These are phyloP conservation scores for Lochmaea crataegi DNA, from an alignment of 2,888 invertebrate genomes.

Conservation along the genomic window DNA sequence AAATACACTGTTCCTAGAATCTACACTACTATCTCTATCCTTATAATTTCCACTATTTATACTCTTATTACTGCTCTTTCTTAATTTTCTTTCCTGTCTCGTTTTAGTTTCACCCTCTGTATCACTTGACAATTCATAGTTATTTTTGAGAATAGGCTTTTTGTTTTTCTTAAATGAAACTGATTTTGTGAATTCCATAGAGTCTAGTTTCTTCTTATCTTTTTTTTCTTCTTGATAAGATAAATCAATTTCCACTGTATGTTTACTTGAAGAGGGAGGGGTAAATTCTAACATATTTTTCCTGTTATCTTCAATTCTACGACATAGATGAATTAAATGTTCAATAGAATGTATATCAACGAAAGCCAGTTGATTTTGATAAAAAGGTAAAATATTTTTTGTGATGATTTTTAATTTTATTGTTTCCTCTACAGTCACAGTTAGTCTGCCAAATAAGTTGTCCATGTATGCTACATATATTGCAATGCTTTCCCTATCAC, in stretches of 20 bases:
- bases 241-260: slow-evolving; percentile 16
- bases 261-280: slow-evolving; percentile 4
- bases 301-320: not conserved
- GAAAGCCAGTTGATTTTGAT: slow-evolving; percentile 20
- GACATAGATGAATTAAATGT: not conserved
- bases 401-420: slow-evolving; percentile 22
- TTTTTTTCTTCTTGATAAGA: slow-evolving; percentile 2
- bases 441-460: slow-evolving; percentile 22
- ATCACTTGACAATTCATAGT: no score
- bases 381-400: slow-evolving; percentile 29
- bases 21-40: no score
- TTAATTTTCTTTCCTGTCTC: no score
- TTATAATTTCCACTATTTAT: no score
- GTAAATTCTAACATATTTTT: not conserved
- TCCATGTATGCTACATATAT: no score
- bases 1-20: no score
- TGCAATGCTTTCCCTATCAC: slow-evolving; percentile 42
- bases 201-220: not conserved
- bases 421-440: slow-evolving; percentile 12
- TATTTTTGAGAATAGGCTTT: no score
- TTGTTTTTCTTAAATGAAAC: no score
- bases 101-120: no score
- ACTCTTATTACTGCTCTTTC: no score
- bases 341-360: slow-evolving; percentile 18
- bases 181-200: no score